Percentiles rank a stretch among this genome's conserved stretches.
Conservation (phyloP, 2,888 invertebrate species). For the Mythimna vitellina region DNA sequence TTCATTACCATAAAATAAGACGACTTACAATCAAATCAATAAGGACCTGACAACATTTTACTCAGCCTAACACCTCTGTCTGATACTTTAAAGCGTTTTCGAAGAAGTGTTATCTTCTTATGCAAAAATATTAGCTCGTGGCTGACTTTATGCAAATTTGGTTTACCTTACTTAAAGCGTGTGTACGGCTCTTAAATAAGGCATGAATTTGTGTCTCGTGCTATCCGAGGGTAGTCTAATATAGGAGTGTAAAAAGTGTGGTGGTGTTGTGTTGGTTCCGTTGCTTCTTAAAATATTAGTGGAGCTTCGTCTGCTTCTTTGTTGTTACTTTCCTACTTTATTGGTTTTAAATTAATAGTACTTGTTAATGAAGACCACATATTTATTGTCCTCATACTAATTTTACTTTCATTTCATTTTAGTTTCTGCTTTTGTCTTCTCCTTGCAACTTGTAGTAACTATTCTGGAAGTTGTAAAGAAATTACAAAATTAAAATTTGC, state of each 20-base stretch:
- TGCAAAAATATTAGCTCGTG: constrained; percentile 90
- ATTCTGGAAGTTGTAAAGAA: neutral
- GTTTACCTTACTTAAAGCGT: constrained; percentile 81
- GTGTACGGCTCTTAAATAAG: constrained; percentile 80
- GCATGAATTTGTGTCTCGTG: constrained; percentile 80
- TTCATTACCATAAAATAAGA: constrained; percentile 74
- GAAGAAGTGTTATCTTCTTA: constrained; percentile 86
- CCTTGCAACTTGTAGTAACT: neutral
- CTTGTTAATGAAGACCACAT: neutral
- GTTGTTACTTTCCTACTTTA: constrained; percentile 11
- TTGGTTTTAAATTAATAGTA: constrained; percentile 1
- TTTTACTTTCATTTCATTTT: neutral
- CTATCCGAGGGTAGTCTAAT: constrained; percentile 78
- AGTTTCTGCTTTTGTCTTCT: neutral
- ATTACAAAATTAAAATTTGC: neutral
- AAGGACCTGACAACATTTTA: constrained; percentile 67
- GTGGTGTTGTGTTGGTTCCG: constrained; percentile 54
- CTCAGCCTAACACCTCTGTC: constrained; percentile 70
- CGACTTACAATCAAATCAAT: constrained; percentile 71
- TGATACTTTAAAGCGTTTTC: constrained; percentile 76
- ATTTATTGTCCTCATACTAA: neutral
- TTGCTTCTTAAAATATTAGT: constrained; percentile 46
- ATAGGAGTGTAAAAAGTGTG: constrained; percentile 74
- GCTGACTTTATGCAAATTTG: constrained; percentile 88
- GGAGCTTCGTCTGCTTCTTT: constrained; percentile 26